Conservation (phyloP, 1,140 invertebrate species). For the Meloidogyne chitwoodi region DNA sequence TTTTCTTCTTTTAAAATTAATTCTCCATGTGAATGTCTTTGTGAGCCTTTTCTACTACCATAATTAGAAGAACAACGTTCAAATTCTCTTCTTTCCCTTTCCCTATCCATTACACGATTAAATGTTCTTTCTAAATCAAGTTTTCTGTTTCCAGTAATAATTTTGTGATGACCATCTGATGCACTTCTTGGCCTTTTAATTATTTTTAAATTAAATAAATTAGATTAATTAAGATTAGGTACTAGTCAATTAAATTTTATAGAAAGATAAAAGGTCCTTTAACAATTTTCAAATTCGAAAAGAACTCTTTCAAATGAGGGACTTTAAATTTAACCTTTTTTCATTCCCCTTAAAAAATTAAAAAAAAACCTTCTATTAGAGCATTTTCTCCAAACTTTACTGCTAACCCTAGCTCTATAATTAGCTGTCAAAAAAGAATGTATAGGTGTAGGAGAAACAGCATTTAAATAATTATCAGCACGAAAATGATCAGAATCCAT, state of each 20-base stretch:
- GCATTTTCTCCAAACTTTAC: conserved; percentile 49
- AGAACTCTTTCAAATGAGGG: too few species aligned
- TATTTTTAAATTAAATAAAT: too few species aligned
- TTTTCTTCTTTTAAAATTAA: background rate
- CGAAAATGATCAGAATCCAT: conserved; percentile 48
- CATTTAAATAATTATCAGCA: conserved; percentile 51
- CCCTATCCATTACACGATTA: conserved; percentile 52
- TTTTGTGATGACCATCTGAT: conserved; percentile 40
- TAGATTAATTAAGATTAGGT: too few species aligned
- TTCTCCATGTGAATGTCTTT: background rate
- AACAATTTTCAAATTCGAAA: too few species aligned
- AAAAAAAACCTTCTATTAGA: conserved; percentile 13
- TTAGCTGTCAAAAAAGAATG: conserved; percentile 56
- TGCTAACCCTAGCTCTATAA: conserved; percentile 50
- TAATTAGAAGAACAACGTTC: background rate
- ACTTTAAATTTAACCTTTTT: too few species aligned
- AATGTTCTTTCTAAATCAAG: conserved; percentile 51
- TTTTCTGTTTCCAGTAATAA: conserved; percentile 28
- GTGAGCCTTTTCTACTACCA: background rate
- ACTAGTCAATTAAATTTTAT: too few species aligned
- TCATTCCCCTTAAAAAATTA: background rate
- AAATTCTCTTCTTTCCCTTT: conserved; percentile 14
- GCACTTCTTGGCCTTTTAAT: conserved; percentile 32
- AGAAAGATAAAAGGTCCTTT: too few species aligned
- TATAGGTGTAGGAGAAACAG: conserved; percentile 52